These are phyloP conservation scores for Myripristis murdjan DNA, from an alignment of 2,797 vertebrate genomes.

Conservation along the genomic window DNA sequence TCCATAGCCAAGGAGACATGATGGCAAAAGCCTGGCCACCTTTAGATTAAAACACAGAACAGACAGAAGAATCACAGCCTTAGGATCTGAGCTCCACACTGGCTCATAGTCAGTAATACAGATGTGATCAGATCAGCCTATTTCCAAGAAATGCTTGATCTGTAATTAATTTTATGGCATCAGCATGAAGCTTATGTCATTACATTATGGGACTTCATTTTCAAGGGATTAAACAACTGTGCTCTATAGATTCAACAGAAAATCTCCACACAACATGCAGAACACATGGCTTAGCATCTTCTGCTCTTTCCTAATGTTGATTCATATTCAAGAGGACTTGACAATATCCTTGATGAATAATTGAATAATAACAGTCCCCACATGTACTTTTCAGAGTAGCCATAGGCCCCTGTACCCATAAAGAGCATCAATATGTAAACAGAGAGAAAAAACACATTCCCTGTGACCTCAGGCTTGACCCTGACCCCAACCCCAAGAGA, in stretches of 20 bases:
- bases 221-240: background rate
- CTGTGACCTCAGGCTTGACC: constrained; percentile 72
- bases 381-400: constrained; percentile 52
- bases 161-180: background rate
- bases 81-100: too few relatives aligned
- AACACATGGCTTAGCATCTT: constrained; percentile 32
- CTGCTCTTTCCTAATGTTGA: constrained; percentile 54
- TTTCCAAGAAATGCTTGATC: background rate
- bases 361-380: constrained; percentile 55
- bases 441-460: constrained; percentile 68
- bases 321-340: constrained; percentile 48
- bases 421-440: constrained; percentile 72
- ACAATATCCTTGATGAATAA: constrained; percentile 74
- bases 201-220: background rate
- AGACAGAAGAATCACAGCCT: too few relatives aligned
- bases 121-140: background rate
- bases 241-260: background rate
- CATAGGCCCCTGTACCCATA: constrained; percentile 38
- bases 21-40: too few relatives aligned
- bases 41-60: too few relatives aligned
- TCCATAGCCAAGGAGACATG: too few relatives aligned
- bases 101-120: background rate
- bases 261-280: constrained; percentile 4
- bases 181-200: background rate
- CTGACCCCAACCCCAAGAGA: constrained; percentile 29